Conservation (phyloP, 2,888 invertebrate genomes). For the Mesochorus sp. region DNA sequence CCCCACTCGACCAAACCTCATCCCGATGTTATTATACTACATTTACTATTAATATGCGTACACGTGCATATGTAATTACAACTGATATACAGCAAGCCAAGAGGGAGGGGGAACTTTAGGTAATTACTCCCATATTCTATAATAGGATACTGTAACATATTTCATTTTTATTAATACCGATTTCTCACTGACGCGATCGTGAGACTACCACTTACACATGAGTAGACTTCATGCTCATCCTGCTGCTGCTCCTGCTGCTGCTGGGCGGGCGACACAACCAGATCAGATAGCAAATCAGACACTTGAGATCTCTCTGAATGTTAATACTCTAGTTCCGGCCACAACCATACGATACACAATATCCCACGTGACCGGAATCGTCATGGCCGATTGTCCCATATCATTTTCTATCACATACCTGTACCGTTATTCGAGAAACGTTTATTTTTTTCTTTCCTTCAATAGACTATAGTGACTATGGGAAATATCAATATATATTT, state of each 20-base stretch:
- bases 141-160: not conserved
- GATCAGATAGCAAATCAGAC: constrained; percentile 36
- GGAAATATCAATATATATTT: too few relatives aligned
- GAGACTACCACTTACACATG: too few relatives aligned
- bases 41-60: not conserved
- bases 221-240: not conserved
- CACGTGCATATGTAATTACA: not conserved
- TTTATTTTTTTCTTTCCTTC: not conserved
- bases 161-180: too few relatives aligned
- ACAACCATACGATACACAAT: constrained; percentile 31
- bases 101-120: not conserved
- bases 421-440: not conserved
- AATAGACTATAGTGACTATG: not conserved
- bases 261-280: constrained; percentile 14
- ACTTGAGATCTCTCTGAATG: constrained; percentile 30
- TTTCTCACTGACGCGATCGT: too few relatives aligned
- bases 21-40: not conserved
- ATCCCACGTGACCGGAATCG: constrained; percentile 8
- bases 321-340: constrained; percentile 11
- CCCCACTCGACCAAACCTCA: not conserved
- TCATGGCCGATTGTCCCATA: constrained; percentile 5
- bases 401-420: constrained; percentile 17
- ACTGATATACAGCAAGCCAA: too few relatives aligned
- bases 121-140: not conserved
- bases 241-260: constrained; percentile 6